Percentiles rank a stretch among this genome's conserved stretches.
phyloP scores from a whole-genome alignment of 2,888 invertebrate genomes.

The Tholera decimalis region DNA sequence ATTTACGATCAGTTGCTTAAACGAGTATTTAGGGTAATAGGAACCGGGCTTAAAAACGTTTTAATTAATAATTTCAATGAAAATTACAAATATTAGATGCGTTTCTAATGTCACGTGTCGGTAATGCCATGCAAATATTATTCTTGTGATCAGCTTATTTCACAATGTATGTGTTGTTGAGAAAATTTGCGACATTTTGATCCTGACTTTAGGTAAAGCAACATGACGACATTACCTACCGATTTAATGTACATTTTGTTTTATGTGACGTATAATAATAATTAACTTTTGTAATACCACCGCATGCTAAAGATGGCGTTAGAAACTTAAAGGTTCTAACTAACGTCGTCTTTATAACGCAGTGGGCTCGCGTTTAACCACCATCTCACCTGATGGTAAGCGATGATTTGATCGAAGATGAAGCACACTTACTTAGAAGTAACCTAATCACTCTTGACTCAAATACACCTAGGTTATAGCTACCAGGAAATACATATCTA shows the following conservation, averaged over 20 bases:
- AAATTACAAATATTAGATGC: slow-evolving; percentile 10
- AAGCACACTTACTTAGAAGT: too few species aligned
- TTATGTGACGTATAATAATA: not conserved
- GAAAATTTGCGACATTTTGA: slow-evolving; percentile 1
- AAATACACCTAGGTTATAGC: too few species aligned
- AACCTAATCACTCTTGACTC: too few species aligned
- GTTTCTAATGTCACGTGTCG: slow-evolving; percentile 8
- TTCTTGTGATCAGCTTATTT: slow-evolving; percentile 11
- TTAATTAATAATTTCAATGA: slow-evolving; percentile 26
- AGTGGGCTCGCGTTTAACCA: too few species aligned
- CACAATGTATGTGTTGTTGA: not conserved
- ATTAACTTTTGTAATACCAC: not conserved
- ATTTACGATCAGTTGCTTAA: slow-evolving; percentile 4
- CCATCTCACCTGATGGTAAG: too few species aligned
- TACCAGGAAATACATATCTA: too few species aligned
- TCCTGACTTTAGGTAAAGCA: not conserved
- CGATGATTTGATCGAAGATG: too few species aligned
- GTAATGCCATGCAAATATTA: slow-evolving; percentile 26
- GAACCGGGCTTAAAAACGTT: slow-evolving; percentile 9
- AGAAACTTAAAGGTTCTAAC: too few species aligned
- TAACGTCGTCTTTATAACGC: too few species aligned
- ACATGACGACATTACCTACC: not conserved
- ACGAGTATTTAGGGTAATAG: not conserved
- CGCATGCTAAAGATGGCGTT: too few species aligned
- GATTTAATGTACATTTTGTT: not conserved